Base-by-base conservation (phyloP, 2,888 invertebrate species). In the Pseudeuparius sepicola region DNA sequence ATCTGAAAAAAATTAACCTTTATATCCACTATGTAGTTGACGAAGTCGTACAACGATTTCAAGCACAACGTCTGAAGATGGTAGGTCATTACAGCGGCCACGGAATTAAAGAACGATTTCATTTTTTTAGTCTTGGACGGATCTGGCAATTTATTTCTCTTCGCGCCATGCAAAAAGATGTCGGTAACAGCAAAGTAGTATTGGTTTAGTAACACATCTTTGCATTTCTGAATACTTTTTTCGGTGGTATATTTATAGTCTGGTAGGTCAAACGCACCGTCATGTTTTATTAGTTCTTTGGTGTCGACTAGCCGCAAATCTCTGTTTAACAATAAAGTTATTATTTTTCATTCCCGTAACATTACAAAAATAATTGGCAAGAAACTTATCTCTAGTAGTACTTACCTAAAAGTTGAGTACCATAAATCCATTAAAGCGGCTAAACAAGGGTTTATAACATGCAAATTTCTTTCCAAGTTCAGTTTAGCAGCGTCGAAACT, bases 51-150 rank as follows among this genome's bases (percentile, higher is more conserved):
- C 51, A 92, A 71, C 3, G 90, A 90, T 48, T 78, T 73, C 24
- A 88, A 65, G 46, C 86, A 85, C 17, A 92, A 60, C 13, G 75
- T 75, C 57, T 90, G 88, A 36, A 94, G 64, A 51, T 90, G 86
- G 49, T 78, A 78, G 1, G 88, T 85, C 93, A 93, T 93, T 24
- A 92, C 67, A 15, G 81, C 78, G 1, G 81, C 81, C 2, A 89
- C 75, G 49, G 87, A 83, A 57, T 89, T 82, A 57, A 83, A 92
- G 60, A 90, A 90, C 26, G 75, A 74, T 47, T 71, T 74, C 59
- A 83, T 73, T 55, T 75, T 71, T 9, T 67, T 68, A 11, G 68
- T 70, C 44, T 79, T 75, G 29, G 71, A 66, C 0, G 74, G 68
- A 42, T 75, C 75, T 1, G 85, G 84, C 34, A 86, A 66, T 44